Evolutionary conservation across 1,140 invertebrate genomes (phyloP), one percentile per base, ranked within the genome.

Genomic region (Meloidogyne hapla): DNA sequence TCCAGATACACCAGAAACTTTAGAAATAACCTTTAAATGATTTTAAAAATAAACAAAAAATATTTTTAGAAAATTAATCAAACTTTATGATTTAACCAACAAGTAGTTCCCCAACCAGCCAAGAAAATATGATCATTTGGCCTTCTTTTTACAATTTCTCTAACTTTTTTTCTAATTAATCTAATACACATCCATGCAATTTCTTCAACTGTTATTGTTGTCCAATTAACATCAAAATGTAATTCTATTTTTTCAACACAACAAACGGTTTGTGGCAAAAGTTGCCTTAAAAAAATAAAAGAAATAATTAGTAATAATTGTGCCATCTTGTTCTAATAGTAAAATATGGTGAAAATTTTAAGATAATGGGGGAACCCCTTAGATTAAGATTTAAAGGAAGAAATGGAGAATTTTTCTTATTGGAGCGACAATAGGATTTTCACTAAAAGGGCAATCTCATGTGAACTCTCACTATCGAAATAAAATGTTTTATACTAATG

Each of bases 211-310:
- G 65, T 82, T 28, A 67, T 56, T 23, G 76, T 40, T 15, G 66
- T n/a, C 25, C 61, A 63, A 23, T 48, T 56, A 13, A 68, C 40
- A 18, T 83, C 68, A n/a, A 83, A 62, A n/a, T 65, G 48, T 21
- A 81, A 69, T 42, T 81, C 80, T n/a, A 81, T 69, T 65, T 83
- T 81, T 48, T 81, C 80, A 8, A 83, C 80, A 75, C 76, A 79
- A 18, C 61, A 45, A n/a, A 79, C 77, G 4, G 64, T 69, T 26
- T 42, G 23, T 6, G 80, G 80, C 25, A 81, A 48, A 1, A 81
- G 66, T 33, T 81, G 82, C 28, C 80, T 83, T 42, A 68, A 81
- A 48, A 63, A 74, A 5, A n/a, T 26, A 77, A 18, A 62, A 28
- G 33, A 25, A 21, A 33, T 56, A 26, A 28, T 5, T n/a, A n/a